Evolutionary conservation across 2,113 vertebrate genomes (phyloP).

Genomic region (Australoheros scitulus): DNA sequence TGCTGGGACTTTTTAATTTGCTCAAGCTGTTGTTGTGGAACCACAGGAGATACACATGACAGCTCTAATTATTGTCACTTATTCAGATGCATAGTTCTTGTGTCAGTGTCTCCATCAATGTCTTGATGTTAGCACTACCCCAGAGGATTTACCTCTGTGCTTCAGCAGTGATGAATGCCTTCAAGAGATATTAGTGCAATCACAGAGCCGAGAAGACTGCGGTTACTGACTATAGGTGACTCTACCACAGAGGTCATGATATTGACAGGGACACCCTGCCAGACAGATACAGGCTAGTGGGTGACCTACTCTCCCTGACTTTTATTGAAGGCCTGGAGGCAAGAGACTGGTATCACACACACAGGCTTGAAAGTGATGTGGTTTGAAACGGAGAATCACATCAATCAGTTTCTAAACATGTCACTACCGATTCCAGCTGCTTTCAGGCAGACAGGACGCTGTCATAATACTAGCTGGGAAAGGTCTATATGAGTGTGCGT

Average conservation of each 20-base stretch:
- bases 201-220: slow-evolving; percentile 1
- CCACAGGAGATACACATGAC: slow-evolving; percentile 48
- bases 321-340: slow-evolving; percentile 68
- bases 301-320: slow-evolving; percentile 52
- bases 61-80: slow-evolving; percentile 66
- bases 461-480: background rate
- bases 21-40: slow-evolving; percentile 51
- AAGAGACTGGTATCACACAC: slow-evolving; percentile 48
- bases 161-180: slow-evolving; percentile 22
- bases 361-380: slow-evolving; percentile 51
- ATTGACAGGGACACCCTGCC: slow-evolving; percentile 60
- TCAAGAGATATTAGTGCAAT: slow-evolving; percentile 26
- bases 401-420: slow-evolving; percentile 62
- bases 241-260: slow-evolving; percentile 55
- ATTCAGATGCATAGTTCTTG: slow-evolving; percentile 46
- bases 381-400: slow-evolving; percentile 57
- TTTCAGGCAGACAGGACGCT: slow-evolving; percentile 31
- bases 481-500: background rate
- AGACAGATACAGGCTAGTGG: slow-evolving; percentile 59
- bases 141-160: slow-evolving; percentile 18
- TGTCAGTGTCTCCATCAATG: slow-evolving; percentile 38
- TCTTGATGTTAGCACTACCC: slow-evolving; percentile 12
- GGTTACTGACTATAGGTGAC: slow-evolving; percentile 35
- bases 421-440: slow-evolving; percentile 50
- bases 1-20: slow-evolving; percentile 63